phyloP scores from a whole-genome alignment of 2,113 vertebrate species.

The Hippocampus guttulatus region DNA sequence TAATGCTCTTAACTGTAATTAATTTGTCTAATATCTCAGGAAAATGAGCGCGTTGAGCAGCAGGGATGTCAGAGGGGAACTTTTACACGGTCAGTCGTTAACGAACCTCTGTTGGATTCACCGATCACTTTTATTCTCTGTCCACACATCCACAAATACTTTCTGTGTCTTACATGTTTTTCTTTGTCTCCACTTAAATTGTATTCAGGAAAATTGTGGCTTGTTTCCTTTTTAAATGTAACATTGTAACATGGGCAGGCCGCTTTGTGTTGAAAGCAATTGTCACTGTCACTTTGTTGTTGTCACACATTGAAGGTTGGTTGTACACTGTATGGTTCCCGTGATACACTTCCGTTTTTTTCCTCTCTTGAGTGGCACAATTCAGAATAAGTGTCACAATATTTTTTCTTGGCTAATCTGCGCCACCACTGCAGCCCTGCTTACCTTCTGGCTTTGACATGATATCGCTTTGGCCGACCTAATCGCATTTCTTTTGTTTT shows the following conservation, averaged over 20 bases:
- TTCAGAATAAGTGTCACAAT: too few species aligned
- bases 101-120: slow-evolving; percentile 9
- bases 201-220: background rate
- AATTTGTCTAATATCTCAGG: slow-evolving; percentile 73
- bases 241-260: background rate
- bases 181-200: background rate
- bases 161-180: background rate
- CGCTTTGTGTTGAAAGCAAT: background rate
- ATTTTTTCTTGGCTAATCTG: too few species aligned
- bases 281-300: too few species aligned
- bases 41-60: slow-evolving; percentile 56
- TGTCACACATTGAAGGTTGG: background rate
- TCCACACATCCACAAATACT: background rate
- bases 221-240: background rate
- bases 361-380: too few species aligned
- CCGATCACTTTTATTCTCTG: background rate
- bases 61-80: slow-evolving; percentile 44
- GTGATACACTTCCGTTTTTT: too few species aligned
- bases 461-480: too few species aligned
- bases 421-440: too few species aligned
- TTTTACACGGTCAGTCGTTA: slow-evolving; percentile 42
- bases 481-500: too few species aligned
- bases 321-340: background rate
- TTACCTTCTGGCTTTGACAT: too few species aligned
- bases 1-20: slow-evolving; percentile 80